Conservation (phyloP, 2,888 invertebrate species). For the Panopea generosa region DNA sequence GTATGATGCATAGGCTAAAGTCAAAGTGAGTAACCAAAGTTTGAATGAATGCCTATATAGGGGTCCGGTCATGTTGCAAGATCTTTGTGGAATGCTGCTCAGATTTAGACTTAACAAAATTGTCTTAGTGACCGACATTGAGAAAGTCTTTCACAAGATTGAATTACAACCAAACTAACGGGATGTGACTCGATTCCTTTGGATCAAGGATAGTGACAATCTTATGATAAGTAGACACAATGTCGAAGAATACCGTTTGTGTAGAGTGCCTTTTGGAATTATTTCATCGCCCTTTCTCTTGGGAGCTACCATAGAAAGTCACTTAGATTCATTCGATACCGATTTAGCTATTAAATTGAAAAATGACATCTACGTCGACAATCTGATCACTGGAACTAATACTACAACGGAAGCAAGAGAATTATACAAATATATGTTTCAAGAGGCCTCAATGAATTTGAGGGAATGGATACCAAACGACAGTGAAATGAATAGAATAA, state of each 20-base stretch:
- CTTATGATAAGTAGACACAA: not conserved
- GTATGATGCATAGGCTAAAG: constrained; percentile 23
- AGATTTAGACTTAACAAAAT: constrained; percentile 27
- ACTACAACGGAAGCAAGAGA: constrained; percentile 7
- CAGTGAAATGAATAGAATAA: constrained; percentile 1
- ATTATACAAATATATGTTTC: constrained; percentile 33
- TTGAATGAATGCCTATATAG: constrained; percentile 36
- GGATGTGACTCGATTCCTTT: constrained; percentile 47
- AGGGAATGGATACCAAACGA: constrained; percentile 40
- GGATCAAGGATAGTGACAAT: constrained; percentile 36
- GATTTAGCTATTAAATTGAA: constrained; percentile 18
- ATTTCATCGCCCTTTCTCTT: constrained; percentile 38
- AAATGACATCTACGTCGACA: too few relatives aligned
- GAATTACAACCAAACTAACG: constrained; percentile 33
- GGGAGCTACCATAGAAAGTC: too few relatives aligned
- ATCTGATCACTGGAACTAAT: constrained; percentile 30
- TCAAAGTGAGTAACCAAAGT: constrained; percentile 11
- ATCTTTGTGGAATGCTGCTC: constrained; percentile 26
- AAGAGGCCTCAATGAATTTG: constrained; percentile 34
- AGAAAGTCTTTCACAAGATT: constrained; percentile 31
- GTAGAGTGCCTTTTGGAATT: constrained; percentile 39
- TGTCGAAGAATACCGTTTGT: constrained; percentile 31
- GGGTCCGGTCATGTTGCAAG: too few relatives aligned
- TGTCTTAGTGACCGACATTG: constrained; percentile 36
- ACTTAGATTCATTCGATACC: constrained; percentile 22